Conservation (phyloP, 2,113 vertebrate species). For the Daphoenositta chrysoptera region DNA sequence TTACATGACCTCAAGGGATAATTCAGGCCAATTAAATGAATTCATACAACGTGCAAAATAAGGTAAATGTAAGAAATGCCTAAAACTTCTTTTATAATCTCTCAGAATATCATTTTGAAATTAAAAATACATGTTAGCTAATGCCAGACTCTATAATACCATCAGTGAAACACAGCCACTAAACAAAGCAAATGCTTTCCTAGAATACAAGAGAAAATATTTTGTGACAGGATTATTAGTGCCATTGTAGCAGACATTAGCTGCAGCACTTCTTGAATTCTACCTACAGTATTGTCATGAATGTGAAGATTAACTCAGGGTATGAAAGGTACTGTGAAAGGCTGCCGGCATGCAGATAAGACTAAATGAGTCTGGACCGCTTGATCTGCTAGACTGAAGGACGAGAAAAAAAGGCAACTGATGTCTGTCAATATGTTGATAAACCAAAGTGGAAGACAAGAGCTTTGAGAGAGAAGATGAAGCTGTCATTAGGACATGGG, state of each 20-base stretch:
- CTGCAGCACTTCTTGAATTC: neutral
- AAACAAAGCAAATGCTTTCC: neutral
- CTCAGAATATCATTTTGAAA: neutral
- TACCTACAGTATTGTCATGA: neutral
- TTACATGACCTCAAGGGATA: neutral
- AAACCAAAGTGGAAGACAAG: neutral
- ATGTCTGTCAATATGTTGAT: neutral
- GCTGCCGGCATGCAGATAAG: neutral
- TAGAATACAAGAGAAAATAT: neutral
- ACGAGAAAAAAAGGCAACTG: neutral
- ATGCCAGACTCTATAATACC: neutral
- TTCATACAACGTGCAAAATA: neutral
- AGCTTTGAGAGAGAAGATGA: neutral
- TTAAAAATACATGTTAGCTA: neutral
- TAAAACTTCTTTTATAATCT: neutral
- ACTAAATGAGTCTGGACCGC: neutral
- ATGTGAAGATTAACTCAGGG: neutral
- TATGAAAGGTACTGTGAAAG: neutral
- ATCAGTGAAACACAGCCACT: neutral
- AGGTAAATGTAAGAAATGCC: neutral
- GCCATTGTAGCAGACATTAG: neutral
- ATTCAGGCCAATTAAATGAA: neutral
- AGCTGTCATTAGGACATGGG: neutral
- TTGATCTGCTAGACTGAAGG: neutral
- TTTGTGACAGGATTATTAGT: neutral